A percentile compares a stretch with the other conserved stretches of the same genome.
Evolutionary conservation across 2,888 invertebrate species (phyloP).

Genomic region (Nysson spinosus): DNA sequence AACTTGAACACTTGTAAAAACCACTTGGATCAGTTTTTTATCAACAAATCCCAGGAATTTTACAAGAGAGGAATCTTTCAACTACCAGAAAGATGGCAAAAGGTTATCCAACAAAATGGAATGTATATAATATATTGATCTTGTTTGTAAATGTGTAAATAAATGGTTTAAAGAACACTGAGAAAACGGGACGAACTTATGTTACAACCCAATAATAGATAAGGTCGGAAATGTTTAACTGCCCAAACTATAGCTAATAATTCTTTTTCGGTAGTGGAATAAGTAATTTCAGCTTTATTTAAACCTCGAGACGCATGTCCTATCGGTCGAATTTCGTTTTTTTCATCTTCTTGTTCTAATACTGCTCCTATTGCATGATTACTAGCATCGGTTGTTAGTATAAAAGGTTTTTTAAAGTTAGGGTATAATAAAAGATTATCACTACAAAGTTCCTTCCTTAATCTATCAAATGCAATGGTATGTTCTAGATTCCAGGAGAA

Average conservation of each 20-base stretch:
- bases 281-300: conserved; percentile 1
- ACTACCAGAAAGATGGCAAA: no score
- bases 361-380: neutral
- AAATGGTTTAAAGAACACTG: no score
- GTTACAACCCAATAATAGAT: no score
- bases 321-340: neutral
- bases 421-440: conserved; percentile 2
- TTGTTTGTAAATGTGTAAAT: no score
- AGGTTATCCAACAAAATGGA: no score
- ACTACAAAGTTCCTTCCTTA: conserved; percentile 1
- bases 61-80: no score
- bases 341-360: neutral
- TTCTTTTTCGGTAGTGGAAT: conserved; percentile 9
- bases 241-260: conserved; percentile 9
- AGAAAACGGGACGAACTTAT: no score
- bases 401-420: conserved; percentile 8
- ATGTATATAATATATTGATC: no score
- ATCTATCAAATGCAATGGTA: neutral
- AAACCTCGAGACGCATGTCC: neutral
- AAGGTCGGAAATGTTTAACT: conserved; percentile 18
- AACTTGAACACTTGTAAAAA: no score
- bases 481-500: conserved; percentile 1
- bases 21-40: no score
- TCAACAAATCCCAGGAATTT: no score
- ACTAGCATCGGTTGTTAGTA: conserved; percentile 5